Evolutionary conservation across 2,113 vertebrate genomes (phyloP).

Genomic region (Perca flavescens): DNA sequence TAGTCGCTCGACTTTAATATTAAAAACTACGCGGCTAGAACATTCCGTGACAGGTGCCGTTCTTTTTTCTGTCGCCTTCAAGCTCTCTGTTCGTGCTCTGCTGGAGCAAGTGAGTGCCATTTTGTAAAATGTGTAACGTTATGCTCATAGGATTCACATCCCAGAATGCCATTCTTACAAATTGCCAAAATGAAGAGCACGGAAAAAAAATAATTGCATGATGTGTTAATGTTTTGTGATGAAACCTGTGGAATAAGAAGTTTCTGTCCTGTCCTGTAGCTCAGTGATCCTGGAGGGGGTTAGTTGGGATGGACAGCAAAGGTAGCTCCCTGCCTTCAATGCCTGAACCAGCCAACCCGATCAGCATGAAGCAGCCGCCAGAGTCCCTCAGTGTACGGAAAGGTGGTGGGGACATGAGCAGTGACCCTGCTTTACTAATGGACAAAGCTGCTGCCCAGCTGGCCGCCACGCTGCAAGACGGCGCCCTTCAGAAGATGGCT

Average conservation of each 20-base stretch:
- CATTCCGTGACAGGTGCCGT: slow-evolving; percentile 71
- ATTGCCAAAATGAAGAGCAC: not conserved
- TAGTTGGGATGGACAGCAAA: slow-evolving; percentile 86
- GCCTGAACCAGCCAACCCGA: slow-evolving; percentile 86
- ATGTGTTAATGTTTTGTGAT: not conserved
- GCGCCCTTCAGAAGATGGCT: slow-evolving; percentile 91
- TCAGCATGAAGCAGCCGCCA: slow-evolving; percentile 95
- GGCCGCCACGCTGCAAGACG: slow-evolving; percentile 90
- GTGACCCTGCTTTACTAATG: slow-evolving; percentile 90
- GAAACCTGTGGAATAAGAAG: slow-evolving; percentile 29
- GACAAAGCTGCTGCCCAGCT: slow-evolving; percentile 90
- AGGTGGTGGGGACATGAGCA: slow-evolving; percentile 86
- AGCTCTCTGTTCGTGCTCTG: slow-evolving; percentile 42
- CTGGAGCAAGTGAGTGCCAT: slow-evolving; percentile 67
- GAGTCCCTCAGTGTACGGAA: slow-evolving; percentile 89
- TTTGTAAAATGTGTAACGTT: slow-evolving; percentile 61
- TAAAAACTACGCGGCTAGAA: slow-evolving; percentile 17
- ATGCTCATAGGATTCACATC: slow-evolving; percentile 24
- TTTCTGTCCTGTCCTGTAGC: slow-evolving; percentile 47
- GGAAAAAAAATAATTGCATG: not conserved
- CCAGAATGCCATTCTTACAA: slow-evolving; percentile 31
- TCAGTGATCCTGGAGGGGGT: slow-evolving; percentile 70
- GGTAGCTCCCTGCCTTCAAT: slow-evolving; percentile 89
- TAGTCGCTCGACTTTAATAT: slow-evolving; percentile 17
- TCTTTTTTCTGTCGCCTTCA: slow-evolving; percentile 39